Evolutionary conservation across 2,888 invertebrate species (phyloP), one percentile per base, ranked within the genome.

Genomic region (Hedya salicella): DNA sequence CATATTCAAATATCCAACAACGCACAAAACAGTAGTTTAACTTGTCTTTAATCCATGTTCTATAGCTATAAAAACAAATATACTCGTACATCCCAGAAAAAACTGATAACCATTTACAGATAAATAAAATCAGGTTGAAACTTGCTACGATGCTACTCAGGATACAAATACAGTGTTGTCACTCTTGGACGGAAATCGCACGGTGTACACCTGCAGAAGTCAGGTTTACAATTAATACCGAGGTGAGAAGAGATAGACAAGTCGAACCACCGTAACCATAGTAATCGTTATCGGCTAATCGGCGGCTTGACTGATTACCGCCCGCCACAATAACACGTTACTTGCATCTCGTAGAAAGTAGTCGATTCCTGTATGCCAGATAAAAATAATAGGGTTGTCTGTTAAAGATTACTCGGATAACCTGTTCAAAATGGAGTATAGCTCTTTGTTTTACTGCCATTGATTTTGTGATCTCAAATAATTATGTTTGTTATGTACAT

Each of bases 241-340:
- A 52, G 52, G 19, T 40, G 52, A 14, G 53, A 30, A 57, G 16
- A 40, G 17, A 14, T 48, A 8, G 25, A 56, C 40, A 57, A 50
- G n/a, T 52, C 42, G 48, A 54, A 54, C 39, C 39, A 56, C 40
- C 42, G 42, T 32, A 61, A 50, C 50, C 50, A 62, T 54, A 61
- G 59, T 53, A 48, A 67, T 71, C 53, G 62, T 71, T 72, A 74
- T 75, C 73, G 71, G 63, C 21, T 65, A 50, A 73, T 73, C 70
- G 69, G 70, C 71, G 64, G 69, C 73, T 73, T 76, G 75, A 76
- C 73, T 77, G 79, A 78, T 78, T 74, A 72, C 69, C 70, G 69
- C 70, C 72, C 65, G 70, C 71, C 73, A 77, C 78, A 77, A 78
- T 77, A 73, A 74, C 68, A 63, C 69, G 76, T 76, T 77, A 77